Evolutionary conservation across 2,888 invertebrate genomes (phyloP).

Genomic region (Eurytoma californica): DNA sequence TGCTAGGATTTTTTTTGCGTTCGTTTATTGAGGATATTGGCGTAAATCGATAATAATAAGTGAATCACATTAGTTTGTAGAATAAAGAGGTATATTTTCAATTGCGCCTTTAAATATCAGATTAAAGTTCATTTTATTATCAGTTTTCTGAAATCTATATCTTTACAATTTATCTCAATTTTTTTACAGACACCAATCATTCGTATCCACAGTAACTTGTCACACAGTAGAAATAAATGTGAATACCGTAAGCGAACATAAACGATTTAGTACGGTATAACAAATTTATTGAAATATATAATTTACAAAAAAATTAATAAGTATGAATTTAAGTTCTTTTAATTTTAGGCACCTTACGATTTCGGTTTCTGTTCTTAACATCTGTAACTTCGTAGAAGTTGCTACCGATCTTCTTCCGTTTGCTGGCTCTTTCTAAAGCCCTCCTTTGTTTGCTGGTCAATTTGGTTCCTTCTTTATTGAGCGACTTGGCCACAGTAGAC

Average conservation of each 20-base stretch:
- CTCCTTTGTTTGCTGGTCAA: conserved; percentile 87
- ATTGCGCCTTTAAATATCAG: not conserved
- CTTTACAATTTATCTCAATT: not conserved
- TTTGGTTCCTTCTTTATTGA: conserved; percentile 70
- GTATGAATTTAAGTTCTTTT: conserved; percentile 57
- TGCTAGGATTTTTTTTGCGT: no score
- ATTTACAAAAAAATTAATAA: conserved; percentile 34
- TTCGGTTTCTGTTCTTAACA: conserved; percentile 90
- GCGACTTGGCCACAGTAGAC: conserved; percentile 73
- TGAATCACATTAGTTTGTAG: no score
- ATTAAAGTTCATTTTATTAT: not conserved
- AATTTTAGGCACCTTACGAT: conserved; percentile 77
- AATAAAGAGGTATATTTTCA: no score
- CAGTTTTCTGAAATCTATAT: not conserved
- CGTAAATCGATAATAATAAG: no score
- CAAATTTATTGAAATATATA: conserved; percentile 25
- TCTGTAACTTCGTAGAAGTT: conserved; percentile 93
- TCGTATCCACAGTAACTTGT: not conserved
- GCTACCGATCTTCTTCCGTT: conserved; percentile 89
- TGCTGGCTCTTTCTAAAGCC: conserved; percentile 84
- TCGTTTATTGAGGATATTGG: no score
- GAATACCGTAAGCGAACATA: not conserved
- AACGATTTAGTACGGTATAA: not conserved
- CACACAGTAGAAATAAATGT: no score
- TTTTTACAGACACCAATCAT: not conserved